Evolutionary conservation across 2,888 invertebrate species (phyloP).

Genomic region (Lamproptera curius): DNA sequence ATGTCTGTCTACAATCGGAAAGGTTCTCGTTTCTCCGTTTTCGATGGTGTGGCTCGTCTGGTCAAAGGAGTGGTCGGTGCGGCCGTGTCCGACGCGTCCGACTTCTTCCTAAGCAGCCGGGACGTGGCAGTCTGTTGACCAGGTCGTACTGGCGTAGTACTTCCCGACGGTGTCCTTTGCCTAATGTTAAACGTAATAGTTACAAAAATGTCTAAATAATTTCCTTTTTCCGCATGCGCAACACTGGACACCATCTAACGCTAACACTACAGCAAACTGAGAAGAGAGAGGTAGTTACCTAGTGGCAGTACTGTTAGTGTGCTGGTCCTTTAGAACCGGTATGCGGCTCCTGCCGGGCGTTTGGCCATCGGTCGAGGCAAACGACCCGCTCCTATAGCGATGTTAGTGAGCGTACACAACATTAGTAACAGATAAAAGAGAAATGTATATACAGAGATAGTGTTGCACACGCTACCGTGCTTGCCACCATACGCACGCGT

Average conservation of each 20-base stretch:
- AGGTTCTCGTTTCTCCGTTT: constrained; percentile 81
- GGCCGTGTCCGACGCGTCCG: constrained; percentile 83
- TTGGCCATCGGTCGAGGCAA: constrained; percentile 71
- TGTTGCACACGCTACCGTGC: constrained; percentile 43
- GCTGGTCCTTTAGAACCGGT: constrained; percentile 71
- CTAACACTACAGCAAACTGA: constrained; percentile 19
- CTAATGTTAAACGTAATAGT: no score
- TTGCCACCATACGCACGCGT: no score
- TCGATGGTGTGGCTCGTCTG: constrained; percentile 64
- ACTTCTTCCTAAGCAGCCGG: constrained; percentile 81
- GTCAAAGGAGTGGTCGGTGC: constrained; percentile 66
- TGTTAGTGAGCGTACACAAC: constrained; percentile 68
- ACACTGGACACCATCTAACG: no score
- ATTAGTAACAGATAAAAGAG: constrained; percentile 58
- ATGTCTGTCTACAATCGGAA: constrained; percentile 82
- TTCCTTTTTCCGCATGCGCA: no score
- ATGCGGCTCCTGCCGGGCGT: constrained; percentile 73
- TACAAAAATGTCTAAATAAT: no score
- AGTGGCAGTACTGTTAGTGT: constrained; percentile 70
- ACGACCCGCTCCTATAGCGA: constrained; percentile 71
- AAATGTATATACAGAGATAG: constrained; percentile 35
- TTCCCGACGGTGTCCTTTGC: constrained; percentile 87
- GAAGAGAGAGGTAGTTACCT: constrained; percentile 51
- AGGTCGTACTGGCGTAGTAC: constrained; percentile 83
- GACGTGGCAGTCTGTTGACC: constrained; percentile 81